Percentiles rank a stretch among this genome's conserved stretches.
Conservation (phyloP, 2,113 vertebrate species). For the Chloropsis cyanopogon region DNA sequence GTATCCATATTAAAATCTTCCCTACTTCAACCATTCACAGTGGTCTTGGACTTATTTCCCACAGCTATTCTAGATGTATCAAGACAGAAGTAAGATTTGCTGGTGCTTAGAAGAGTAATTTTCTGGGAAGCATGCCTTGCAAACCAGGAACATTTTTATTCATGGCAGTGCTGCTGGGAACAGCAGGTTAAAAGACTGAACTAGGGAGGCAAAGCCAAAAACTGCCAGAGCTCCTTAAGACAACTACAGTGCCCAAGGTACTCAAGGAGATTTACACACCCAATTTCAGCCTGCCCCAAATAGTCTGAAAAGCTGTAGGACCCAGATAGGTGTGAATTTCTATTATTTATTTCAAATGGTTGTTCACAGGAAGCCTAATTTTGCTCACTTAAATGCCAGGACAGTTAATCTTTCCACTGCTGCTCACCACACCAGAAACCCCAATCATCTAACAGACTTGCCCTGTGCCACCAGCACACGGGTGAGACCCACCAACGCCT, state of each 20-base stretch:
- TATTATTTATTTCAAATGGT: conserved; percentile 69
- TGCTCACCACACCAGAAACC: conserved; percentile 61
- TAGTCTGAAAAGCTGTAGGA: background rate
- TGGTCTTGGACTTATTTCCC: conserved; percentile 32
- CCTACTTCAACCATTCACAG: conserved; percentile 13
- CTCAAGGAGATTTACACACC: conserved; percentile 35
- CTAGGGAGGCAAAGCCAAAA: background rate
- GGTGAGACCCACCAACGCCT: background rate
- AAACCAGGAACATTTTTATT: conserved; percentile 47
- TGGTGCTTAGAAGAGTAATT: conserved; percentile 27
- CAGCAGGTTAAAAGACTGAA: conserved; percentile 41
- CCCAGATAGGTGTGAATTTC: conserved; percentile 55
- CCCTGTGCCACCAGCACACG: background rate
- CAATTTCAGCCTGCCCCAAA: conserved; percentile 28
- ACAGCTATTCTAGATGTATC: conserved; percentile 8
- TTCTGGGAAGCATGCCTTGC: conserved; percentile 1
- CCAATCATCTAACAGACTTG: background rate
- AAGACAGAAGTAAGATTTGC: conserved; percentile 39
- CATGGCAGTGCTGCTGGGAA: conserved; percentile 10
- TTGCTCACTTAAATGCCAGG: conserved; percentile 72
- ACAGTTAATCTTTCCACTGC: conserved; percentile 65
- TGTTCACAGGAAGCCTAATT: conserved; percentile 68
- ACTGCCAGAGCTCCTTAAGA: background rate
- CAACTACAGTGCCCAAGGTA: background rate
- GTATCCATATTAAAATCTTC: conserved; percentile 35